These are phyloP conservation scores for Chloromyia formosa DNA, from an alignment of 2,888 invertebrate species.

Conservation along the genomic window DNA sequence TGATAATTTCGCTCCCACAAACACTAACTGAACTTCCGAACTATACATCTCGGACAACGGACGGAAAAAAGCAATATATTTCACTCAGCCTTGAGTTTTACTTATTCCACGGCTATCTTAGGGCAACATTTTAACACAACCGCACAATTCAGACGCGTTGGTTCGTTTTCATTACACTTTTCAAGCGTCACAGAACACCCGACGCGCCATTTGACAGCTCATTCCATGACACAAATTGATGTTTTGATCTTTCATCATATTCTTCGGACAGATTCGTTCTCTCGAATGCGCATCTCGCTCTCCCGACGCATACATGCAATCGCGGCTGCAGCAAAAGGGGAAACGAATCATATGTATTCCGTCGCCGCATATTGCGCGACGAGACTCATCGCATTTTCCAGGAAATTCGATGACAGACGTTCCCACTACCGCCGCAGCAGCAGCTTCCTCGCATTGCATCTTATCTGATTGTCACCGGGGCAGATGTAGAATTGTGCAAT, in stretches of 20 bases:
- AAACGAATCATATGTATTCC: constrained; percentile 1
- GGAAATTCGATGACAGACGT: constrained; percentile 29
- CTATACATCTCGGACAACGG: too few relatives aligned
- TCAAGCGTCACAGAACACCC: neutral
- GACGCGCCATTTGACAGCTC: constrained; percentile 26
- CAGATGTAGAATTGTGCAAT: neutral
- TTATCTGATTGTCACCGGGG: neutral
- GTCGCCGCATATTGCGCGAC: neutral
- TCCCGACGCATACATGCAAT: neutral
- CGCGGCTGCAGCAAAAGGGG: neutral
- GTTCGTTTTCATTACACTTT: neutral
- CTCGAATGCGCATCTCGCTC: neutral
- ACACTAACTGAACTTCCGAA: too few relatives aligned
- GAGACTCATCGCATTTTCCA: constrained; percentile 17
- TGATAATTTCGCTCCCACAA: neutral
- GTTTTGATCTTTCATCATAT: constrained; percentile 16
- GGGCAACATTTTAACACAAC: too few relatives aligned
- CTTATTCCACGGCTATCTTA: too few relatives aligned
- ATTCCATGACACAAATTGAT: constrained; percentile 13
- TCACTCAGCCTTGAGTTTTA: too few relatives aligned
- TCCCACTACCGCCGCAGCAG: too few relatives aligned
- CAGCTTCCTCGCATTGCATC: too few relatives aligned
- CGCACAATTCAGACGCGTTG: too few relatives aligned
- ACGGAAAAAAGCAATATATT: too few relatives aligned
- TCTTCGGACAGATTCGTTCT: neutral